Percentiles rank a stretch among this genome's conserved stretches.
Evolutionary conservation across 64 coral and sea anemone genomes (phyloP).

Genomic region (Porites lutea): DNA sequence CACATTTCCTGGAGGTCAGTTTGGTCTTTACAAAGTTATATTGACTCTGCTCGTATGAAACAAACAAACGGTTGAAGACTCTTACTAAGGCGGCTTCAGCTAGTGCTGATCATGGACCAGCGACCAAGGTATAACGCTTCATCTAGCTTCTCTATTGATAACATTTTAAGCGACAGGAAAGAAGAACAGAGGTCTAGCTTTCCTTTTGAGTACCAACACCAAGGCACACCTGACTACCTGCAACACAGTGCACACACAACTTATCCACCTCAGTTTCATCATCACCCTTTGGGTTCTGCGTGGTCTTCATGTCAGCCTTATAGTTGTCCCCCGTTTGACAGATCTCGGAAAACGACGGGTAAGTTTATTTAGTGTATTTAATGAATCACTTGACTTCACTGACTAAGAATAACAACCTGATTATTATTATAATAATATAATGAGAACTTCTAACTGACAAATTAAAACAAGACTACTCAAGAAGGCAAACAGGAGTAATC

Average conservation of each 20-base stretch:
- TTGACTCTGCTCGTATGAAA: not conserved
- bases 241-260: not conserved
- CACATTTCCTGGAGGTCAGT: not conserved
- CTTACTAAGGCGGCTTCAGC: not conserved
- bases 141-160: slow-evolving; percentile 45
- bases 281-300: not conserved
- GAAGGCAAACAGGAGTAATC: no score
- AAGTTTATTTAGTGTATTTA: not conserved
- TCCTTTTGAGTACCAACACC: not conserved
- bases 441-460: no score
- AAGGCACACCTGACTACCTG: not conserved
- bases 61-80: not conserved
- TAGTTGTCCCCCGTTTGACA: not conserved
- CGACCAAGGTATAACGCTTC: not conserved
- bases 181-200: not conserved
- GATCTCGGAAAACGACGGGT: slow-evolving; percentile 35
- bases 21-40: not conserved
- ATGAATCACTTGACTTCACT: no score
- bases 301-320: not conserved
- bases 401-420: no score
- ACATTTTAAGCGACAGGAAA: slow-evolving; percentile 22
- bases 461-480: no score
- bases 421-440: no score
- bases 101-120: not conserved
- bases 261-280: not conserved